Percentiles rank a stretch among this genome's conserved stretches.
Conservation (phyloP, 1,140 invertebrate species). For the Aphelenchoides fujianensis region DNA sequence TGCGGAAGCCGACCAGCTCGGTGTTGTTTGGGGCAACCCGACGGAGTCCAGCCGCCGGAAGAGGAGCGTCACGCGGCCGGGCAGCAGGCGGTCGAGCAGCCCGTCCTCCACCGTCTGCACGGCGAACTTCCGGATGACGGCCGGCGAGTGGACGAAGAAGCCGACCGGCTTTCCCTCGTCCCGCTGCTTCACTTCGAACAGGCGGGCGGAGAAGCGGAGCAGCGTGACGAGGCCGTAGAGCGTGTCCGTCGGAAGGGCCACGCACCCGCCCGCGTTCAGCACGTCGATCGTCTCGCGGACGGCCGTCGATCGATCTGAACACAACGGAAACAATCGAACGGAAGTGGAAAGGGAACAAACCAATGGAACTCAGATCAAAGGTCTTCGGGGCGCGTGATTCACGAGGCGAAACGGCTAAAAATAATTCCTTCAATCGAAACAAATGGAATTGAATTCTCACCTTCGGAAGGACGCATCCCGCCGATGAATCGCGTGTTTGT, state of each 20-base stretch:
- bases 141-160: constrained; percentile 29
- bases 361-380: not conserved
- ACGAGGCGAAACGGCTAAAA: not conserved
- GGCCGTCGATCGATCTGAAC: not conserved
- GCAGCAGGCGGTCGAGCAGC: constrained; percentile 31
- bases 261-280: constrained; percentile 28
- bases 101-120: constrained; percentile 32
- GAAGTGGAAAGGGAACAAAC: not conserved
- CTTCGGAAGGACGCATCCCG: not conserved
- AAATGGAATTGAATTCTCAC: not conserved
- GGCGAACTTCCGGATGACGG: constrained; percentile 21
- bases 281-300: constrained; percentile 17
- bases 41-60: constrained; percentile 26
- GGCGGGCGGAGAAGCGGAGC: constrained; percentile 23
- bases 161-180: constrained; percentile 34
- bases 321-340: not conserved
- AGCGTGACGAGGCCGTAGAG: constrained; percentile 40
- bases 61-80: constrained; percentile 40
- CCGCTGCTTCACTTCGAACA: constrained; percentile 32
- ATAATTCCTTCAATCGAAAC: not conserved
- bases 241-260: constrained; percentile 46
- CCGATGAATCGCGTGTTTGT: not conserved
- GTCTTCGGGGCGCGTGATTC: not conserved
- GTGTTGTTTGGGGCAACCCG: constrained; percentile 17
- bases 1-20: constrained; percentile 41